Conservation (phyloP, 2,113 vertebrate genomes). For the Varanus komodoensis region DNA sequence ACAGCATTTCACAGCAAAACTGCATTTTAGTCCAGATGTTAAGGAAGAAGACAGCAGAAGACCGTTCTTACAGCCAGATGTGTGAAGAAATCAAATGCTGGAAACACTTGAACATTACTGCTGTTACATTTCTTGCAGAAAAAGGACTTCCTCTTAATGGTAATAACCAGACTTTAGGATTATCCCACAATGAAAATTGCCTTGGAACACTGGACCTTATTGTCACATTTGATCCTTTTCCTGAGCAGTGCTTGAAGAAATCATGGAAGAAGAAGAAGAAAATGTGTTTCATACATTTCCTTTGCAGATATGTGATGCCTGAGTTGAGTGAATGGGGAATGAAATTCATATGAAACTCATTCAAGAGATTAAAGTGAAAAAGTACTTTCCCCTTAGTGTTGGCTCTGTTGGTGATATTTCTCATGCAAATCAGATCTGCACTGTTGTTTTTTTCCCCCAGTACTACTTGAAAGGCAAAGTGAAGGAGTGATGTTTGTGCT, state of each 20-base stretch:
- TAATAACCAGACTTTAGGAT: background rate
- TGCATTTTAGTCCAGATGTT: background rate
- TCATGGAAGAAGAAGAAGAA: background rate
- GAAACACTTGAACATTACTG: background rate
- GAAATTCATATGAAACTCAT: background rate
- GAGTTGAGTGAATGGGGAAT: background rate
- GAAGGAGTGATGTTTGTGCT: background rate
- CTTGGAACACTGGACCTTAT: background rate
- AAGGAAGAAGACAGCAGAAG: background rate
- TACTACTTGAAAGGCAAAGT: background rate
- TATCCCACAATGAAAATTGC: background rate
- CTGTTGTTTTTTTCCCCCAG: no score
- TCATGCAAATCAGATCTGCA: background rate
- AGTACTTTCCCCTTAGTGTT: background rate
- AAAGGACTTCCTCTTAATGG: background rate
- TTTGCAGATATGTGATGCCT: background rate
- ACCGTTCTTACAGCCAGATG: background rate
- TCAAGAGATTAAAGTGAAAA: background rate
- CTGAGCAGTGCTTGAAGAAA: background rate
- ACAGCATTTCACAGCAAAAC: background rate
- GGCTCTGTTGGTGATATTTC: background rate
- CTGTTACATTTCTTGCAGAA: background rate
- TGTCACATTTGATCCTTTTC: background rate
- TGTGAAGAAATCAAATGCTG: background rate
- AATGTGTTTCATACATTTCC: background rate